Evolutionary conservation across 2,888 invertebrate species (phyloP).

Genomic region (Helleia helle): DNA sequence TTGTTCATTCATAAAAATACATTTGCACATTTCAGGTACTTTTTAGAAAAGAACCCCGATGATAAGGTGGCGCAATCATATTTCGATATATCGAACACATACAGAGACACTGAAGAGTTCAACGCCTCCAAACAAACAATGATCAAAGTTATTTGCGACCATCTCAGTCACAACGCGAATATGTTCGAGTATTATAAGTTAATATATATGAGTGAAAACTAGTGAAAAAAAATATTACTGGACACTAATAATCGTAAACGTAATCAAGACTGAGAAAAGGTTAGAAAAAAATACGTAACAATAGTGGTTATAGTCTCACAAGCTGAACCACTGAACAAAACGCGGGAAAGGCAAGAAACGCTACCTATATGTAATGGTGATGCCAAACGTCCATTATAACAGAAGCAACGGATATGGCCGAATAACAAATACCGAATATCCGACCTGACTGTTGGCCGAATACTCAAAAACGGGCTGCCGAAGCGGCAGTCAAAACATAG

Average conservation of each 20-base stretch:
- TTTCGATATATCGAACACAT: conserved; percentile 32
- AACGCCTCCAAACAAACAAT: conserved; percentile 35
- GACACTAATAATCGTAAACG: neutral
- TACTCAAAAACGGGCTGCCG: too few relatives aligned
- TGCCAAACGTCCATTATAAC: too few relatives aligned
- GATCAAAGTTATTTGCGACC: conserved; percentile 34
- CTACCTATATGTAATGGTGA: neutral
- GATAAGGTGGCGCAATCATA: conserved; percentile 32
- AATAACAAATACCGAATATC: too few relatives aligned
- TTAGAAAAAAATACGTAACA: neutral
- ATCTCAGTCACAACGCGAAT: conserved; percentile 28
- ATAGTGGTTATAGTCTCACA: too few relatives aligned
- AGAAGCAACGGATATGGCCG: too few relatives aligned
- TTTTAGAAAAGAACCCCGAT: conserved; percentile 30
- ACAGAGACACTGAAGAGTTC: conserved; percentile 30
- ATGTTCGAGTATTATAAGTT: conserved; percentile 33
- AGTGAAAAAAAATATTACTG: too few relatives aligned
- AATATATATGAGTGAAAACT: conserved; percentile 36
- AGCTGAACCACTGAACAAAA: too few relatives aligned
- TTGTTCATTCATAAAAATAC: too few relatives aligned
- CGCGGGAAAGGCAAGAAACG: too few relatives aligned
- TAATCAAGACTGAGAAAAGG: neutral
- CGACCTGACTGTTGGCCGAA: too few relatives aligned
- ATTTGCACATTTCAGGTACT: conserved; percentile 31
- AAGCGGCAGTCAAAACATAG: too few relatives aligned